A percentile compares a stretch with the other conserved stretches of the same genome.
phyloP scores from a whole-genome alignment of 2,113 vertebrate species.

The Eolophus roseicapilla region DNA sequence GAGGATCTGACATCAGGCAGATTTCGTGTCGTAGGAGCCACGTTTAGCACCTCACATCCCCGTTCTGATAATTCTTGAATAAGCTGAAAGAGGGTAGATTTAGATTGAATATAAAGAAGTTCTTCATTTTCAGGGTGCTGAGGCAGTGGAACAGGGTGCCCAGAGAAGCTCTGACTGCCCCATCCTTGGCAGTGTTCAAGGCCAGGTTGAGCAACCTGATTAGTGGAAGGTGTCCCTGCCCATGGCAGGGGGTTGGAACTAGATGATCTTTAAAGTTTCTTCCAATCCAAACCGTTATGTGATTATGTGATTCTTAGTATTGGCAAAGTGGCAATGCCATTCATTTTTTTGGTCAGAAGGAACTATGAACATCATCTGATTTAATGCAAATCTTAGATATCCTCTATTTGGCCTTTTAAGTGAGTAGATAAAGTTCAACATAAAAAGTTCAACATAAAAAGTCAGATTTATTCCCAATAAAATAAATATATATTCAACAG shows the following conservation, averaged over 20 bases:
- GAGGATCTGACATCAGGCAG: accelerated
- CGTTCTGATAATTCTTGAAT: accelerated
- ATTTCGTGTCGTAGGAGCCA: accelerated
- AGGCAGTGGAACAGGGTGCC: not conserved
- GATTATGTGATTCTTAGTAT: not conserved
- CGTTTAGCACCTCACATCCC: accelerated
- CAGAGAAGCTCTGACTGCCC: not conserved
- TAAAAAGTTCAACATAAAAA: not conserved
- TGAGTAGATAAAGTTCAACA: not conserved
- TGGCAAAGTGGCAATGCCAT: not conserved
- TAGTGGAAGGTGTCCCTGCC: not conserved
- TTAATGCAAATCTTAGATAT: not conserved
- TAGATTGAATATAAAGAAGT: not conserved
- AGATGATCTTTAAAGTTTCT: not conserved
- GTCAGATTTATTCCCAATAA: not conserved
- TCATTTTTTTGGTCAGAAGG: not conserved
- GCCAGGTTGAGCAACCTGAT: not conserved
- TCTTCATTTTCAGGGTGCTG: not conserved
- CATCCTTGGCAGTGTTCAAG: not conserved
- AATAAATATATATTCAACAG: not conserved
- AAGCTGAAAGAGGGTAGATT: not conserved
- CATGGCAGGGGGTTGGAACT: not conserved
- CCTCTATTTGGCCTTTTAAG: not conserved
- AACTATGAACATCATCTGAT: not conserved
- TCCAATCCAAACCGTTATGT: not conserved